Evolutionary conservation across 2,113 vertebrate genomes (phyloP).

Genomic region (Prionailurus viverrinus): DNA sequence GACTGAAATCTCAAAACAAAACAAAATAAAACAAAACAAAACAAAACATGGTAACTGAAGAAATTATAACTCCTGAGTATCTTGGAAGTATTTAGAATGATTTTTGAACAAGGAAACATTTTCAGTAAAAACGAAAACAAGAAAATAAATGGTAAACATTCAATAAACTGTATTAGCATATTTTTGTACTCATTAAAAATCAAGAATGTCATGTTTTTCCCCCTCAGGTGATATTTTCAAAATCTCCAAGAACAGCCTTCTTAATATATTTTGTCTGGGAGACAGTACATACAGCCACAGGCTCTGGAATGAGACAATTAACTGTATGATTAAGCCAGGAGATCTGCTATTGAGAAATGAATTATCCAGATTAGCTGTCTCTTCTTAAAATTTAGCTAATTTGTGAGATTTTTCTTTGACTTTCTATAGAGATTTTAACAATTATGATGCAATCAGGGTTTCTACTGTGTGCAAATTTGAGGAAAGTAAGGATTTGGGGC

Average conservation of each 20-base stretch:
- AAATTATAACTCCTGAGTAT: neutral
- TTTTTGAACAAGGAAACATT: neutral
- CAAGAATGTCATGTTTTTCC: neutral
- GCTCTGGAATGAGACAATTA: constrained; percentile 19
- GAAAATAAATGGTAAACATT: neutral
- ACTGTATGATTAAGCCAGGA: neutral
- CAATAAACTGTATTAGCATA: neutral
- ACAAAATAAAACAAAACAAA: neutral
- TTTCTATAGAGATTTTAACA: neutral
- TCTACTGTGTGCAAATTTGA: neutral
- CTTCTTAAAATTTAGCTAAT: constrained; percentile 56
- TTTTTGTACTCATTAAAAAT: constrained; percentile 6
- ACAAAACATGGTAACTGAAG: neutral
- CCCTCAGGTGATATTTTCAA: neutral
- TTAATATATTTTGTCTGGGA: constrained; percentile 11
- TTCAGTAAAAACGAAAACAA: neutral
- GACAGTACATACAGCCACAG: neutral
- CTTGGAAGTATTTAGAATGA: neutral
- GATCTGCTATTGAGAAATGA: neutral
- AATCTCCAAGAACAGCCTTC: neutral
- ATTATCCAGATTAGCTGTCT: constrained; percentile 22
- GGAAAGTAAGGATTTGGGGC: neutral
- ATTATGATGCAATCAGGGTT: neutral
- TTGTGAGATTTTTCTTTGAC: neutral
- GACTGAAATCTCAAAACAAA: neutral